These are phyloP conservation scores for Drosophila engyochracea DNA, from an alignment of 2,888 invertebrate species.

Conservation along the genomic window DNA sequence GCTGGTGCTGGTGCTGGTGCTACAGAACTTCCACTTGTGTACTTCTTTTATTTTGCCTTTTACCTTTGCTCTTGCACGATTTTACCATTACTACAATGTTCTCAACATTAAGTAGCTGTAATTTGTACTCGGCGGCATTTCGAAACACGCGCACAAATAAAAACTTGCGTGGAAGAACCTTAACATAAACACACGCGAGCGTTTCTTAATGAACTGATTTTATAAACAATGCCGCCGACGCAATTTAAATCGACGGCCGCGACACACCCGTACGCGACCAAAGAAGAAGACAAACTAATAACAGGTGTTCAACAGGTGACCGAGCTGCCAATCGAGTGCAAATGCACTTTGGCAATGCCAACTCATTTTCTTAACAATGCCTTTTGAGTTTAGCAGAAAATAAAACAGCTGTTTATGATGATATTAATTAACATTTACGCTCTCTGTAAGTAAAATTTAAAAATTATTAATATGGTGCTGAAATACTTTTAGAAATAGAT, in stretches of 20 bases:
- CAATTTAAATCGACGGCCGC: constrained; percentile 60
- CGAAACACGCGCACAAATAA: constrained; percentile 48
- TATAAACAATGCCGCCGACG: constrained; percentile 75
- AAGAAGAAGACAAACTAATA: constrained; percentile 56
- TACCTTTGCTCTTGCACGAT: constrained; percentile 50
- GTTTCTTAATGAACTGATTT: constrained; percentile 45
- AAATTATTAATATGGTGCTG: not conserved
- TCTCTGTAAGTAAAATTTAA: not conserved
- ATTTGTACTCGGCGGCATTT: constrained; percentile 61
- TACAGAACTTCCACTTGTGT: constrained; percentile 55
- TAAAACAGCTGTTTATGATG: constrained; percentile 31
- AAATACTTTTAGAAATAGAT: not conserved
- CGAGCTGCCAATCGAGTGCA: constrained; percentile 35
- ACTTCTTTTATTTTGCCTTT: constrained; percentile 22
- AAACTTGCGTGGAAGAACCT: constrained; percentile 24
- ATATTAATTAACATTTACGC: not conserved
- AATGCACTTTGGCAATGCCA: constrained; percentile 16
- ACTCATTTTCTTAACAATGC: constrained; percentile 6
- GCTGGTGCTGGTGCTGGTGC: constrained; percentile 37
- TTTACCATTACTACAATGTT: constrained; percentile 28
- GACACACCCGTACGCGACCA: constrained; percentile 64
- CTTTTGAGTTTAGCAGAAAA: constrained; percentile 27
- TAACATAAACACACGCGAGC: constrained; percentile 39
- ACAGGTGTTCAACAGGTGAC: constrained; percentile 63
- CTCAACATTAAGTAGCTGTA: constrained; percentile 42